Evolutionary conservation across 2,113 vertebrate species (phyloP).

Genomic region (Tachuris rubrigastra): DNA sequence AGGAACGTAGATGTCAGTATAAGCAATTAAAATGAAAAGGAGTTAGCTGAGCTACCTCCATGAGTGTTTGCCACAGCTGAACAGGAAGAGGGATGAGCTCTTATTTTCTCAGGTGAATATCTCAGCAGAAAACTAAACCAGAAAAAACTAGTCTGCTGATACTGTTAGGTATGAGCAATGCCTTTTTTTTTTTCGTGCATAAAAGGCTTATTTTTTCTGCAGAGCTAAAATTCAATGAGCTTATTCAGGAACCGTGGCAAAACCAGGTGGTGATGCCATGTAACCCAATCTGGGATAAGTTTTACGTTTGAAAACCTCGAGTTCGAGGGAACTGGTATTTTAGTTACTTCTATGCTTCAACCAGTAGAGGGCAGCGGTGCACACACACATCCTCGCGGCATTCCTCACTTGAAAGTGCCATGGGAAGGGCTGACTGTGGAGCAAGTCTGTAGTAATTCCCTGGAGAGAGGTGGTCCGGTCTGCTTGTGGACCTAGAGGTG

Average conservation of each 20-base stretch:
- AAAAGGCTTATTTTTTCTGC: neutral
- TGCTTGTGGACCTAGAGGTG: neutral
- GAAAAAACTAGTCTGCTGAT: neutral
- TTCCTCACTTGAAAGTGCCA: rapidly evolving
- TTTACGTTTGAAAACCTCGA: neutral
- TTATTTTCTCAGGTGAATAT: neutral
- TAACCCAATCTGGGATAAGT: neutral
- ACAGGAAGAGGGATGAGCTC: neutral
- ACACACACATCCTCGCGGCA: neutral
- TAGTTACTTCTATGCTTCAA: neutral
- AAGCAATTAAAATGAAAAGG: neutral
- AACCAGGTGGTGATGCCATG: neutral
- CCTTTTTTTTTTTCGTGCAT: neutral
- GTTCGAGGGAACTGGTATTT: neutral
- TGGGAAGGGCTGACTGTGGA: neutral
- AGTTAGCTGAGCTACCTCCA: neutral
- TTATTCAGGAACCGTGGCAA: neutral
- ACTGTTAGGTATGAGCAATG: neutral
- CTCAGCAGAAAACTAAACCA: neutral
- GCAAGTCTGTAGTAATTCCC: rapidly evolving
- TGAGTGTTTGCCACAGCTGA: neutral
- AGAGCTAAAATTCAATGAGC: neutral
- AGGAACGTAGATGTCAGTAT: neutral
- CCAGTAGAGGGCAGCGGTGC: slow-evolving; percentile 28
- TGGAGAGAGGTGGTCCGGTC: neutral